These are phyloP conservation scores for Melanostigma gelatinosum DNA, from an alignment of 2,113 vertebrate species.

Conservation along the genomic window DNA sequence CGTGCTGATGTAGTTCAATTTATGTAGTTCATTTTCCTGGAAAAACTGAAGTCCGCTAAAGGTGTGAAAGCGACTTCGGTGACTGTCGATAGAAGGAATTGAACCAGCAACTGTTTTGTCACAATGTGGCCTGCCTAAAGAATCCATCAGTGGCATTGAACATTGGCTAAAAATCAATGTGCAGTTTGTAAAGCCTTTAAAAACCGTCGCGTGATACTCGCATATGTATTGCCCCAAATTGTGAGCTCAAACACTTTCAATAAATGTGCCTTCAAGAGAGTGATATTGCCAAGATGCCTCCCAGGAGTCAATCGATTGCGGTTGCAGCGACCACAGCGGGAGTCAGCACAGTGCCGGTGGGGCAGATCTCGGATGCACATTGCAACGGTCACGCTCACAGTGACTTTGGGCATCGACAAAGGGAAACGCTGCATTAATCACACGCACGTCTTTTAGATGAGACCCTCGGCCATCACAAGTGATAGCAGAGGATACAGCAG, in stretches of 20 bases:
- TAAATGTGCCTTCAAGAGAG: background rate
- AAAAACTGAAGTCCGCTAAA: background rate
- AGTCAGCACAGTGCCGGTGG: conserved; percentile 20
- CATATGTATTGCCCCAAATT: background rate
- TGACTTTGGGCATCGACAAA: conserved; percentile 32
- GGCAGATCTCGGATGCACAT: conserved; percentile 15
- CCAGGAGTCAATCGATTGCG: background rate
- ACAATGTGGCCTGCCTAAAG: background rate
- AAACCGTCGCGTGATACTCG: background rate
- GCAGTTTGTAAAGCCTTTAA: background rate
- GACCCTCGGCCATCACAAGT: conserved; percentile 31
- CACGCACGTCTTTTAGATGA: conserved; percentile 9
- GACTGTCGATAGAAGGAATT: background rate
- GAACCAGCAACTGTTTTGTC: background rate
- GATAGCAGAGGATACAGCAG: conserved; percentile 13
- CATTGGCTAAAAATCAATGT: background rate
- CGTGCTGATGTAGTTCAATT: background rate
- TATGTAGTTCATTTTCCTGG: background rate
- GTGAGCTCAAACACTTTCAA: background rate
- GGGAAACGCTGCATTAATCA: conserved; percentile 38
- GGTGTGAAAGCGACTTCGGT: background rate
- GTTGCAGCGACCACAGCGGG: background rate
- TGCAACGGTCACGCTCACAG: conserved; percentile 54
- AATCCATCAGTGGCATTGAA: background rate
- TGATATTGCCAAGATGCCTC: background rate